A percentile compares a stretch with the other conserved stretches of the same genome.
phyloP scores from a whole-genome alignment of 1,140 invertebrate genomes.

The Zeugodacus cucurbitae region DNA sequence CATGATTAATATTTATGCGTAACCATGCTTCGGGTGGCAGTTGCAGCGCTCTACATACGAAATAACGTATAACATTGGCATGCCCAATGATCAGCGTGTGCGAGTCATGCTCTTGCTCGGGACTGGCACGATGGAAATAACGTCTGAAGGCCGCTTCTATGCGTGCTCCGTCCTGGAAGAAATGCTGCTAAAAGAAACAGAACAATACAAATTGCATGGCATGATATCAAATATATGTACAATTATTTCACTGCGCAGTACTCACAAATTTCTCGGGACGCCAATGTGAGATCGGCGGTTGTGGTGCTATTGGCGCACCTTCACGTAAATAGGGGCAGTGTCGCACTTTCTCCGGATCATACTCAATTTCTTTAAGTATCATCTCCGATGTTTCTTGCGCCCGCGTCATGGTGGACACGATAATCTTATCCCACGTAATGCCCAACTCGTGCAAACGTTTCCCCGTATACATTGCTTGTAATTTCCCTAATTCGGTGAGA shows the following conservation, averaged over 20 bases:
- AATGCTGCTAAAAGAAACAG: constrained; percentile 77
- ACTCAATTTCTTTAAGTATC: constrained; percentile 71
- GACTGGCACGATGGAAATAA: constrained; percentile 91
- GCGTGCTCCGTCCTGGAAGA: constrained; percentile 91
- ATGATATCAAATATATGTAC: not conserved
- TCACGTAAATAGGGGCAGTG: constrained; percentile 86
- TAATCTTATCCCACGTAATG: constrained; percentile 81
- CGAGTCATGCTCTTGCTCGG: constrained; percentile 82
- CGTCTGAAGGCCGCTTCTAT: constrained; percentile 97
- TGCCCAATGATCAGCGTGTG: constrained; percentile 97
- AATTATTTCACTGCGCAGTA: constrained; percentile 38
- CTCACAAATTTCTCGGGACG: constrained; percentile 82
- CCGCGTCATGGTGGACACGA: constrained; percentile 92
- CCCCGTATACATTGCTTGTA: constrained; percentile 87
- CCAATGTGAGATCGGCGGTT: constrained; percentile 90
- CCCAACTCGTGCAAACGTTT: constrained; percentile 78
- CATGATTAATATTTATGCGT: constrained; percentile 89
- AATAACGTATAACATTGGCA: constrained; percentile 98
- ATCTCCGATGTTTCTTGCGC: constrained; percentile 91
- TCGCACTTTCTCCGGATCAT: constrained; percentile 68
- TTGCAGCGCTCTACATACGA: constrained; percentile 97
- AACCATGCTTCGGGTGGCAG: constrained; percentile 97
- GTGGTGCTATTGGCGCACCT: constrained; percentile 94
- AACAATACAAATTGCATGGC: not conserved
- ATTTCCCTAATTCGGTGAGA: constrained; percentile 83